A percentile compares a stretch with the other conserved stretches of the same genome.
Conservation (phyloP, 2,113 vertebrate species). For the Thermophis baileyi region DNA sequence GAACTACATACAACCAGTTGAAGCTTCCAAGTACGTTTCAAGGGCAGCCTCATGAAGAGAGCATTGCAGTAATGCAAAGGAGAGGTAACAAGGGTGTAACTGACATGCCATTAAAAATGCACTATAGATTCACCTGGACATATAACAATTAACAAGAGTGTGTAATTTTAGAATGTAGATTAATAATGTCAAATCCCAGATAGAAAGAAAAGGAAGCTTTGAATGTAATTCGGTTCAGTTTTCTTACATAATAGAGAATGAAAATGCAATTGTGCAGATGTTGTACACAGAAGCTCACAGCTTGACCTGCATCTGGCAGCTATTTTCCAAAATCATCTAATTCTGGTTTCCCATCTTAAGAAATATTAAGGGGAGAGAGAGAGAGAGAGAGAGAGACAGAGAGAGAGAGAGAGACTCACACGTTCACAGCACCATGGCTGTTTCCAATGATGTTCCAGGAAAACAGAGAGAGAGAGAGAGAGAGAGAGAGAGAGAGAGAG, state of each 20-base stretch:
- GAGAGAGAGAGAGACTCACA: too few species aligned
- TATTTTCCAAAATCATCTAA: conserved; percentile 44
- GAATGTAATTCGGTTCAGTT: background rate
- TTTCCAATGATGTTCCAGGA: too few species aligned
- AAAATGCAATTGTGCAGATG: conserved; percentile 29
- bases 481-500: conserved; percentile 4
- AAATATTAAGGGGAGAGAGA: background rate
- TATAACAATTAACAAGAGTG: background rate
- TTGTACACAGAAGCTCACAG: conserved; percentile 38
- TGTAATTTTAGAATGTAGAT: background rate
- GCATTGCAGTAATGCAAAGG: background rate
- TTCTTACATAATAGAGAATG: background rate
- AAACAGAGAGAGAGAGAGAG: background rate
- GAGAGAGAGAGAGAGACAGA: too few species aligned
- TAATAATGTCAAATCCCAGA: background rate
- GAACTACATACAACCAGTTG: background rate
- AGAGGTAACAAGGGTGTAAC: background rate
- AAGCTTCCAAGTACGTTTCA: background rate
- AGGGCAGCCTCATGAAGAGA: background rate
- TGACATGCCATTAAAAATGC: background rate
- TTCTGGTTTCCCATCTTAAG: conserved; percentile 34
- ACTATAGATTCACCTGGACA: background rate
- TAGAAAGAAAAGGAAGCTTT: background rate
- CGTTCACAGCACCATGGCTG: too few species aligned
- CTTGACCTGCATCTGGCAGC: conserved; percentile 33